Evolutionary conservation across 2,888 invertebrate species (phyloP).

Genomic region (Chironomus riparius): DNA sequence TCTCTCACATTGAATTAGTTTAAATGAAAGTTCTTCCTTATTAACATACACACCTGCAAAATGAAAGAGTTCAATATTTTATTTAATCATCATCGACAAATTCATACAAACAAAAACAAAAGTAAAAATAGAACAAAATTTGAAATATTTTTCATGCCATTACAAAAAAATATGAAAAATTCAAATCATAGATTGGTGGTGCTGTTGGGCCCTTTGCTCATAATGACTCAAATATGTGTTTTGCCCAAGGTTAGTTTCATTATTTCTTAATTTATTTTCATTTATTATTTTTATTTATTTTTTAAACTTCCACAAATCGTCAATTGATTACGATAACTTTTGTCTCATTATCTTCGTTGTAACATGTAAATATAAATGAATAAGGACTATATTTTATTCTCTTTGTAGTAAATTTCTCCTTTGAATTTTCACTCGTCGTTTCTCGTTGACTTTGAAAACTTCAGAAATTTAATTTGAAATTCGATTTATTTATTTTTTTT

Average conservation of each 20-base stretch:
- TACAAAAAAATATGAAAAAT: not conserved
- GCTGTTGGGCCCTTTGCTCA: not conserved
- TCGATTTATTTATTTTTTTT: not conserved
- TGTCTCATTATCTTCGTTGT: not conserved
- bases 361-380: not conserved
- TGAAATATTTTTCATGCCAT: not conserved
- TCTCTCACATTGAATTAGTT: not conserved
- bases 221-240: not conserved
- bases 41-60: not conserved
- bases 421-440: not conserved
- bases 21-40: not conserved
- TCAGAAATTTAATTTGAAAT: not conserved
- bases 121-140: not conserved
- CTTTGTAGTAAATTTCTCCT: too few relatives aligned
- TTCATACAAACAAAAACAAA: not conserved
- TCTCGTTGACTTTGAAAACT: not conserved
- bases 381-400: not conserved
- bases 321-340: not conserved
- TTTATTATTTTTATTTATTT: constrained; percentile 2
- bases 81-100: constrained; percentile 6
- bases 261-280: constrained; percentile 9
- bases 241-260: constrained; percentile 28
- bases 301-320: not conserved
- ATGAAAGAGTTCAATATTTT: not conserved
- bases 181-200: not conserved